Conservation (phyloP, 2,888 invertebrate genomes). For the Diaprepes abbreviatus region DNA sequence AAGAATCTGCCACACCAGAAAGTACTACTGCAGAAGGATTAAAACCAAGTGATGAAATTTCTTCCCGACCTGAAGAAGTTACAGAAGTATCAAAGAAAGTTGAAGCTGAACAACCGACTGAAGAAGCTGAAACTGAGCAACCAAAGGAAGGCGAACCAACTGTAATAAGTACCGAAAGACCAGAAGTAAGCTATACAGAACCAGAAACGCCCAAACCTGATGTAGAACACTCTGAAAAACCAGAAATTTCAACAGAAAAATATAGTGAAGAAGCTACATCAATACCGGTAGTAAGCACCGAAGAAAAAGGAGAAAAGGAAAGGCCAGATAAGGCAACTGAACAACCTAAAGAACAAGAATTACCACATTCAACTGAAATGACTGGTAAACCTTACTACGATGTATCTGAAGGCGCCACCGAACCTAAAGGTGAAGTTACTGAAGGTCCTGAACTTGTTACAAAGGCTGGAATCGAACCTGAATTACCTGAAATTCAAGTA, state of each 20-base stretch:
- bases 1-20: conserved; percentile 30
- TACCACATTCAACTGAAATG: conserved; percentile 41
- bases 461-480: not conserved
- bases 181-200: too few relatives aligned
- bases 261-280: not conserved
- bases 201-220: conserved; percentile 29
- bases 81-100: not conserved
- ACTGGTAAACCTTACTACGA: not conserved
- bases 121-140: not conserved
- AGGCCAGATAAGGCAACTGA: too few relatives aligned
- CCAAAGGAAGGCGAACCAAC: conserved; percentile 22
- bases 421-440: conserved; percentile 16
- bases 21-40: conserved; percentile 44
- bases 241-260: conserved; percentile 37
- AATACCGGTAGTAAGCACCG: not conserved
- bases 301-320: too few relatives aligned
- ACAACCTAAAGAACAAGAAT: not conserved
- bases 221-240: conserved; percentile 25
- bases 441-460: conserved; percentile 41
- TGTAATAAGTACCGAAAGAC: conserved; percentile 25
- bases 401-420: conserved; percentile 2
- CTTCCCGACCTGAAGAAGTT: not conserved
- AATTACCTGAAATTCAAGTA: conserved; percentile 24
- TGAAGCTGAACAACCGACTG: conserved; percentile 1
- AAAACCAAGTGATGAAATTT: conserved; percentile 10